Conservation (phyloP, 53 echinoderm and acorn worm species). For the Zoroaster sp. region DNA sequence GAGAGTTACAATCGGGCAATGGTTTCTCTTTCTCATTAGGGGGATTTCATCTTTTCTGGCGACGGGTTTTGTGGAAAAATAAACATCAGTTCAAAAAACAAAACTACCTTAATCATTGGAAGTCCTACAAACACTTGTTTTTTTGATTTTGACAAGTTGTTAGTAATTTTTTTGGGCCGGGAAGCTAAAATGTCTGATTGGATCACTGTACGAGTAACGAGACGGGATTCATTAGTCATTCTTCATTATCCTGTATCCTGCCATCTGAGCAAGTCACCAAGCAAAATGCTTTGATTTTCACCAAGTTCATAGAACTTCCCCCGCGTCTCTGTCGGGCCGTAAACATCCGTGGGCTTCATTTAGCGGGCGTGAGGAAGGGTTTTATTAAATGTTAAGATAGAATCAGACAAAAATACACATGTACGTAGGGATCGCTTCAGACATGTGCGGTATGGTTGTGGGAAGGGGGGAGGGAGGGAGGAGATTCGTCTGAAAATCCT, state of each 20-base stretch:
- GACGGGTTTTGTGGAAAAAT: too few relatives aligned
- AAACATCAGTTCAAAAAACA: too few relatives aligned
- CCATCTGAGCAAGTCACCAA: too few relatives aligned
- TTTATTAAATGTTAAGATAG: neutral
- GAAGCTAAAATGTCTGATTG: neutral
- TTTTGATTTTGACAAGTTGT: neutral
- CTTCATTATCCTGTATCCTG: slow-evolving; percentile 3
- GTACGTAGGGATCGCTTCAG: slow-evolving; percentile 7
- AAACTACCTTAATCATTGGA: too few relatives aligned
- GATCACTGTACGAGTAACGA: neutral
- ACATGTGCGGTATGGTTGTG: neutral
- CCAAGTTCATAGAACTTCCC: neutral
- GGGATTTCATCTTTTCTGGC: too few relatives aligned
- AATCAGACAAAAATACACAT: slow-evolving; percentile 28
- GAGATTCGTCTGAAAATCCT: neutral
- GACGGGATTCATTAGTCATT: neutral
- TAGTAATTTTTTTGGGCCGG: neutral
- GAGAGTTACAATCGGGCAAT: too few relatives aligned
- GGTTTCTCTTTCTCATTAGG: too few relatives aligned
- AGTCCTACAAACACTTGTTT: neutral
- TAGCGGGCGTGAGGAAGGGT: neutral
- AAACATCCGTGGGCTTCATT: neutral
- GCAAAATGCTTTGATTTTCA: too few relatives aligned
- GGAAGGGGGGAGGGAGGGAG: neutral
- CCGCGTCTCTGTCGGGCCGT: neutral